phyloP scores from a whole-genome alignment of 2,113 vertebrate species.

The Fulmarus glacialis region DNA sequence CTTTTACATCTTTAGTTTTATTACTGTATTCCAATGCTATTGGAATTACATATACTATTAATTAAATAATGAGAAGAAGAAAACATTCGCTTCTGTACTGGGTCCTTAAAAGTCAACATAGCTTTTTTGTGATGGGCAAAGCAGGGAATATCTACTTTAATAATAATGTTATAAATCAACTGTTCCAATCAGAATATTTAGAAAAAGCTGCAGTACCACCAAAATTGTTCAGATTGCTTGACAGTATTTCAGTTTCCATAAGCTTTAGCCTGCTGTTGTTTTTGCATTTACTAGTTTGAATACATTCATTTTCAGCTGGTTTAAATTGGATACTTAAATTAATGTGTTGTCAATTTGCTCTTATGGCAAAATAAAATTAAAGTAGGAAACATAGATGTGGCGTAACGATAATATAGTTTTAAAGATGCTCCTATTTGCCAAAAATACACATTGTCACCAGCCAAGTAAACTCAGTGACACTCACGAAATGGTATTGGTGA shows the following conservation, averaged over 20 bases:
- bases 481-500: constrained; percentile 36
- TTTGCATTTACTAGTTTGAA: constrained; percentile 60
- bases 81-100: neutral
- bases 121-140: neutral
- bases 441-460: constrained; percentile 36
- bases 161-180: neutral
- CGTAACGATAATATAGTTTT: constrained; percentile 35
- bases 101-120: neutral
- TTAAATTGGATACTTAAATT: constrained; percentile 74
- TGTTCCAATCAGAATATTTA: neutral
- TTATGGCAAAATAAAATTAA: constrained; percentile 66
- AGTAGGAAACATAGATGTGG: constrained; percentile 54
- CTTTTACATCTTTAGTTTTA: neutral
- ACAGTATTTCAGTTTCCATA: constrained; percentile 52
- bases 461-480: constrained; percentile 58
- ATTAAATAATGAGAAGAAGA: neutral
- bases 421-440: constrained; percentile 42
- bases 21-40: neutral
- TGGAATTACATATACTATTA: neutral
- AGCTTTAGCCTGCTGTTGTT: constrained; percentile 56
- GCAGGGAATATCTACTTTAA: neutral
- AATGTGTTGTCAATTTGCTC: constrained; percentile 70
- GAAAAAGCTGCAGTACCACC: neutral
- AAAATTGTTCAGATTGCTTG: constrained; percentile 49
- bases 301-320: constrained; percentile 58